These are phyloP conservation scores for Agapetus fuscipes DNA, from an alignment of 2,888 invertebrate species.

Conservation along the genomic window DNA sequence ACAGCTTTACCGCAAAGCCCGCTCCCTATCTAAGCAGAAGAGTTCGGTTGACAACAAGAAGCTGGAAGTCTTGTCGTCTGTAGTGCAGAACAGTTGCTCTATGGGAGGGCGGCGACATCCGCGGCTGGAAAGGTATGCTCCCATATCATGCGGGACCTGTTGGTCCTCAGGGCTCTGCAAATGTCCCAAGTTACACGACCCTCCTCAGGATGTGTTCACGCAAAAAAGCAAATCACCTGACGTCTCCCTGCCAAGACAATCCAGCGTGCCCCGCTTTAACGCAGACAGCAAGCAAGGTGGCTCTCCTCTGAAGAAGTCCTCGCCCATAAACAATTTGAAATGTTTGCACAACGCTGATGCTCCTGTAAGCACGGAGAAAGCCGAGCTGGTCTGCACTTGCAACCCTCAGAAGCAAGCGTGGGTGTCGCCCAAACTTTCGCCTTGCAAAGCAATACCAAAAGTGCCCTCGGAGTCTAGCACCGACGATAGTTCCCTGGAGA, in stretches of 20 bases:
- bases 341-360: constrained; percentile 9
- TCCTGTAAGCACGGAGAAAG: constrained; percentile 4
- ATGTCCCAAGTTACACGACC: constrained; percentile 10
- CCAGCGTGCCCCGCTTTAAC: constrained; percentile 8
- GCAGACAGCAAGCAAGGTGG: constrained; percentile 6
- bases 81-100: constrained; percentile 6
- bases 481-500: constrained; percentile 7
- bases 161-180: constrained; percentile 15
- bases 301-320: constrained; percentile 11
- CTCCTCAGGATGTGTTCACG: constrained; percentile 7
- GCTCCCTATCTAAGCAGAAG: constrained; percentile 17
- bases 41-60: constrained; percentile 9
- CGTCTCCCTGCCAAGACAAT: constrained; percentile 8
- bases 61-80: constrained; percentile 5
- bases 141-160: constrained; percentile 12
- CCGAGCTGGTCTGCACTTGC: constrained; percentile 15
- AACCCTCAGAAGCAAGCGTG: constrained; percentile 7
- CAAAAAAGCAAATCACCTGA: constrained; percentile 14
- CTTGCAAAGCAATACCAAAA: constrained; percentile 11
- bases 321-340: constrained; percentile 8
- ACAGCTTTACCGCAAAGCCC: constrained; percentile 14
- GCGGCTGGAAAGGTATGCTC: constrained; percentile 12
- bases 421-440: constrained; percentile 16
- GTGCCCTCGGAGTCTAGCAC: constrained; percentile 11
- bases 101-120: constrained; percentile 8